Percentiles rank a stretch among this genome's conserved stretches.
phyloP scores from a whole-genome alignment of 2,113 vertebrate genomes.

The Scomber scombrus region DNA sequence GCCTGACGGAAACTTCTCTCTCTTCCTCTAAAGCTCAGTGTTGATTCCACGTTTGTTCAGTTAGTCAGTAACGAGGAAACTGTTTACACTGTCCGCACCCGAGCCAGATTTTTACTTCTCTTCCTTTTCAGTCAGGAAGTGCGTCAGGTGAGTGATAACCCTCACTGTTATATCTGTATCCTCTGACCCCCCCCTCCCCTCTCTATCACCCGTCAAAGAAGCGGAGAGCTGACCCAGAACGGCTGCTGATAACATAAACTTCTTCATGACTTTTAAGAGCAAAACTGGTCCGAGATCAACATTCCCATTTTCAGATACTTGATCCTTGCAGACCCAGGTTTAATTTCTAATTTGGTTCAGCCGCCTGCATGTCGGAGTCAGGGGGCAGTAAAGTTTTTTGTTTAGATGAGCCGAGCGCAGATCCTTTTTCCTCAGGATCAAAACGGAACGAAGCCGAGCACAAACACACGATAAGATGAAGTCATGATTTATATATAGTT shows the following conservation, averaged over 20 bases:
- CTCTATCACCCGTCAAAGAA: neutral
- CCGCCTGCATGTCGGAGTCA: constrained; percentile 39
- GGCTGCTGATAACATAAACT: constrained; percentile 29
- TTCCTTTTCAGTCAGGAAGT: neutral
- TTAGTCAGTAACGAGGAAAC: neutral
- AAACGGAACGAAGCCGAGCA: neutral
- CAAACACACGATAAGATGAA: neutral
- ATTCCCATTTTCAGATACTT: constrained; percentile 56
- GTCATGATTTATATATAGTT: neutral
- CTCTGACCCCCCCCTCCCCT: neutral
- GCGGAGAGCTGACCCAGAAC: neutral
- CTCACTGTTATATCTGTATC: neutral
- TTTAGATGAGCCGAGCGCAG: constrained; percentile 1
- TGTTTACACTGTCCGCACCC: neutral
- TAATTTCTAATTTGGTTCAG: constrained; percentile 67
- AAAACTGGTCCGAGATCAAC: constrained; percentile 53
- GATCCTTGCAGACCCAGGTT: constrained; percentile 56
- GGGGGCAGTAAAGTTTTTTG: constrained; percentile 45
- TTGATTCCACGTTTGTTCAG: neutral
- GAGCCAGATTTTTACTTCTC: neutral
- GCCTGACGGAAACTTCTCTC: neutral
- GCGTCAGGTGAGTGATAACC: neutral
- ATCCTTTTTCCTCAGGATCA: constrained; percentile 1
- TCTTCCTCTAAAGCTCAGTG: constrained; percentile 1
- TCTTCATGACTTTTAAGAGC: constrained; percentile 7